Evolutionary conservation across 2,113 vertebrate species (phyloP), one percentile per base, ranked within the genome.

Genomic region (Phocoena phocoena): DNA sequence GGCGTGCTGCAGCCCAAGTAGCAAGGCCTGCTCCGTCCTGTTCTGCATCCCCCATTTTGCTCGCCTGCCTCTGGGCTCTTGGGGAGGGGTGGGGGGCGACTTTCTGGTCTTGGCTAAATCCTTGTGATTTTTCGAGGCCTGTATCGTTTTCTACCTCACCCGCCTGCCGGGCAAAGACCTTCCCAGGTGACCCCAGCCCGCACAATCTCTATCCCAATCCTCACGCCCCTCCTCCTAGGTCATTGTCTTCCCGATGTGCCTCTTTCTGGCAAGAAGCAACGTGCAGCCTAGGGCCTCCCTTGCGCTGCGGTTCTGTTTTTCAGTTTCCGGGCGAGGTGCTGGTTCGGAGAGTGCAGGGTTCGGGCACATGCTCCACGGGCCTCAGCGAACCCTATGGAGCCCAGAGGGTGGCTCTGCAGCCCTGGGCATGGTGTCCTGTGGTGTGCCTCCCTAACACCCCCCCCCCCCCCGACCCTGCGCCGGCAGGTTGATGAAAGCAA

Each of bases 1-100:
- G 23, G 36, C 8, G 3, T 2, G 20, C 0, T 1, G 55, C 11
- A 18, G 44, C 71, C 38, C 5, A 6, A 73, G 36, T 0, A 2
- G 12, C 12, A 4, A 50, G 3, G 38, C 50, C n/a, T 10, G 33
- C 10, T 38, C 33, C 3, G 5, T 41, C 68, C 9, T 11, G 26
- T 18, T 13, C 60, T 8, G 8, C 41, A 25, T 8, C 13, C 7
- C 6, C 8, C n/a, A 2, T 28, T 23, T 41, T 9, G 50, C 26
- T 74, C 20, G 2, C 33, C 44, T 31, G 5, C 33, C 44, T 25
- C 36, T 5, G 2, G 38, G 20, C 47, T 62, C 53, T 6, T 8
- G 1, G 50, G 50, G 13, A 3, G 47, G 8, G 10, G 17, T 20
- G 50, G 28, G 38, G 8, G 10, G 17, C 26, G 33, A 14, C 28